Evolutionary conservation across 2,113 vertebrate species (phyloP).

Genomic region (Thermophis baileyi): DNA sequence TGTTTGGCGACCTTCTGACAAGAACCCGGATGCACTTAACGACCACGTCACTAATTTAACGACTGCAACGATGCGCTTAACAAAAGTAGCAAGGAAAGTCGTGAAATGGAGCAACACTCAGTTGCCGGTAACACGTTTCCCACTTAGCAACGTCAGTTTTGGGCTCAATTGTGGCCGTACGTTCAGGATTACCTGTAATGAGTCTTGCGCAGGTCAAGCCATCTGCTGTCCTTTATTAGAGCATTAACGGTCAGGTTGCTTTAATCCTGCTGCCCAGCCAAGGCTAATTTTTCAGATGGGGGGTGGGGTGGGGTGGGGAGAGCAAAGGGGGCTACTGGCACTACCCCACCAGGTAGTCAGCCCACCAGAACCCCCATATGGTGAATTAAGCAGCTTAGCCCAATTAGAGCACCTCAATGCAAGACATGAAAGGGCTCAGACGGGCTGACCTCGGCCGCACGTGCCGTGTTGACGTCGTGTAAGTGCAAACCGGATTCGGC

Average conservation of each 20-base stretch:
- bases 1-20: too few species aligned
- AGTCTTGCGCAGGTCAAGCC: not conserved
- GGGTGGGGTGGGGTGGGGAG: accelerated
- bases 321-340: not conserved
- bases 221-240: not conserved
- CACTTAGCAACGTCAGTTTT: too few species aligned
- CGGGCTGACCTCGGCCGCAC: conserved; percentile 51
- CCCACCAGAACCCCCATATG: not conserved
- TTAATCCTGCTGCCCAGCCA: not conserved
- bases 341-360: not conserved
- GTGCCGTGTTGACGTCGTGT: conserved; percentile 45
- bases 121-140: too few species aligned
- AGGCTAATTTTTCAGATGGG: not conserved
- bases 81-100: too few species aligned
- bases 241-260: conserved; percentile 5
- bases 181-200: not conserved
- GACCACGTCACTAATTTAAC: too few species aligned
- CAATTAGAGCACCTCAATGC: conserved; percentile 58
- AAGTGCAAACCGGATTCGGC: conserved; percentile 56
- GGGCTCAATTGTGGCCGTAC: too few species aligned
- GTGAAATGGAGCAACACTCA: too few species aligned
- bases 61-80: too few species aligned
- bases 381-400: conserved; percentile 59
- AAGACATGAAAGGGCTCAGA: conserved; percentile 33
- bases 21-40: too few species aligned